These are phyloP conservation scores for Hemibagrus wyckioides DNA, from an alignment of 2,113 vertebrate species.

Conservation along the genomic window DNA sequence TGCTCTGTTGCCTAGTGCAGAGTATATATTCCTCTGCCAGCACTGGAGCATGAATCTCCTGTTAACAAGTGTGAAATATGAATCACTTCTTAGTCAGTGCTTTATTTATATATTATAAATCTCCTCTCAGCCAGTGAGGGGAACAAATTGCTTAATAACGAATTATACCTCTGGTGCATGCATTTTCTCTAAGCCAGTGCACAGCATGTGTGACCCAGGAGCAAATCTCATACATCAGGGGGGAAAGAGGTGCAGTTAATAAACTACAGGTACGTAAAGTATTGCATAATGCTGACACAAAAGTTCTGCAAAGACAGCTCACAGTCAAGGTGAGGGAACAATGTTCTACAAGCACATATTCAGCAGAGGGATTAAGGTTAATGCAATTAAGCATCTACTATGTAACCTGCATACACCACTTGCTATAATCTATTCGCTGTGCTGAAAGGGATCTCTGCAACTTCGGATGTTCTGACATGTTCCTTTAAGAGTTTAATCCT, in stretches of 20 bases:
- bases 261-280: not conserved
- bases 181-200: not conserved
- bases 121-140: not conserved
- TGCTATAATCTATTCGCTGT: constrained; percentile 69
- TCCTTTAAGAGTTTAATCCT: constrained; percentile 23
- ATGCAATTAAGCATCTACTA: constrained; percentile 58
- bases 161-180: not conserved
- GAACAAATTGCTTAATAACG: not conserved
- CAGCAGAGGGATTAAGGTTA: constrained; percentile 65
- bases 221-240: not conserved
- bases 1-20: not conserved
- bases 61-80: constrained; percentile 10
- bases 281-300: not conserved
- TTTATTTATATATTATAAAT: not conserved
- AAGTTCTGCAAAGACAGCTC: not conserved
- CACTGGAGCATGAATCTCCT: not conserved
- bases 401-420: constrained; percentile 25
- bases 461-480: constrained; percentile 45
- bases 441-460: constrained; percentile 43
- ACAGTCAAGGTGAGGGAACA: not conserved
- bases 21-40: not conserved
- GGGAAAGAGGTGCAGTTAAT: not conserved
- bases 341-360: not conserved
- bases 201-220: constrained; percentile 1
- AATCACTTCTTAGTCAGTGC: not conserved